Conservation (phyloP, 35 echinoderm and acorn worm species). For the Stichopus chloronotus region DNA sequence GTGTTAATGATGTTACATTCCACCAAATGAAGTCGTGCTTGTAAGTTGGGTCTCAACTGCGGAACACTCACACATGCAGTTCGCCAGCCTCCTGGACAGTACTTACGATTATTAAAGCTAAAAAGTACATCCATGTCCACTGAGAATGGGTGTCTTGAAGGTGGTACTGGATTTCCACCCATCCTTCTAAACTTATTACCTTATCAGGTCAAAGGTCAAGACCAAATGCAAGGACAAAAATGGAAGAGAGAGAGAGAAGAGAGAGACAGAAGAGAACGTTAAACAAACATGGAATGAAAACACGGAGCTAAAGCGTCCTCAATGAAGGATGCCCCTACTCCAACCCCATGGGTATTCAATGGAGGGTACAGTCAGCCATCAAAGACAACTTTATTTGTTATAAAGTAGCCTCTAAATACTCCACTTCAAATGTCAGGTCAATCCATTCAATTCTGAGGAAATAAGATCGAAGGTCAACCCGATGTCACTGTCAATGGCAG, state of each 20-base stretch:
- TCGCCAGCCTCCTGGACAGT: background rate
- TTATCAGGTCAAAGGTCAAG: slow-evolving; percentile 46
- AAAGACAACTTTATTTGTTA: background rate
- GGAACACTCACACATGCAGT: slow-evolving; percentile 7
- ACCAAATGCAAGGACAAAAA: slow-evolving; percentile 21
- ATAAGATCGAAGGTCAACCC: background rate
- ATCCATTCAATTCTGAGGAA: background rate
- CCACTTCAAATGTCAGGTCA: too few species aligned
- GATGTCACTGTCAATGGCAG: too few species aligned
- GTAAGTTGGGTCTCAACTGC: background rate
- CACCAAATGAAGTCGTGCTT: slow-evolving; percentile 29
- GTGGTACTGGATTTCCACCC: slow-evolving; percentile 95
- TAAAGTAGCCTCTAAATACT: background rate
- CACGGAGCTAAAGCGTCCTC: too few species aligned
- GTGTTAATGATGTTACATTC: slow-evolving; percentile 10
- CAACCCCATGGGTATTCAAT: too few species aligned
- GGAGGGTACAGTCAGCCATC: too few species aligned
- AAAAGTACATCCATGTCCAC: slow-evolving; percentile 98
- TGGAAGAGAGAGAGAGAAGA: slow-evolving; percentile 22
- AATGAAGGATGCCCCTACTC: too few species aligned
- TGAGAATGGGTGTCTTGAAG: slow-evolving; percentile 87
- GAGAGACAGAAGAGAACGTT: background rate
- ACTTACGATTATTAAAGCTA: slow-evolving; percentile 99
- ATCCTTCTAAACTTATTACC: slow-evolving; percentile 99
- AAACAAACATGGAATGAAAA: background rate